Percentiles rank a stretch among this genome's conserved stretches.
Evolutionary conservation across 1,140 invertebrate genomes (phyloP).

Genomic region (Aphis craccivora): DNA sequence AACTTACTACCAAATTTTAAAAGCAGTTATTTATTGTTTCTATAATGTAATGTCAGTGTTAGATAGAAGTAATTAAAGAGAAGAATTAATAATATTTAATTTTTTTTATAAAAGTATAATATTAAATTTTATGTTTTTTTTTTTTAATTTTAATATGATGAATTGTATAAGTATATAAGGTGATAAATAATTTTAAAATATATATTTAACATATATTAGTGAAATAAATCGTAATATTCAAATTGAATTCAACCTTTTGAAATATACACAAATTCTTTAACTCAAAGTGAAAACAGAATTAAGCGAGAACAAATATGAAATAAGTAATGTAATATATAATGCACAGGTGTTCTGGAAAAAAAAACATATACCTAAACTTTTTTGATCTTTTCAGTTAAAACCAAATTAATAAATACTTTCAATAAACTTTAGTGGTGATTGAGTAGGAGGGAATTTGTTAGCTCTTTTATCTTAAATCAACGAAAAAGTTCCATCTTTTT

Average conservation of each 20-base stretch:
- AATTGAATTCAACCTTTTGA: neutral
- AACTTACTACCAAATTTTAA: neutral
- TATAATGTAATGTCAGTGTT: neutral
- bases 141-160: neutral
- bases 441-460: constrained; percentile 13
- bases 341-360: neutral
- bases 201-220: neutral
- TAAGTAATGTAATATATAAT: neutral
- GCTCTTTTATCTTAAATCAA: constrained; percentile 14
- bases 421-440: neutral
- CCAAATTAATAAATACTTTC: constrained; percentile 18
- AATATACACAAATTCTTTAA: neutral
- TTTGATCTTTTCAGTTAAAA: constrained; percentile 19
- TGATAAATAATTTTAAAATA: neutral
- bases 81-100: neutral
- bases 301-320: constrained; percentile 11
- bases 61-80: neutral
- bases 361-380: constrained; percentile 3
- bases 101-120: neutral
- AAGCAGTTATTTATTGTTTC: neutral
- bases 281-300: neutral
- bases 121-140: neutral
- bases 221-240: neutral
- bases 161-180: neutral
- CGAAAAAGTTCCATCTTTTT: neutral